These are phyloP conservation scores for Halcyon senegalensis DNA, from an alignment of 2,113 vertebrate species.

Conservation along the genomic window DNA sequence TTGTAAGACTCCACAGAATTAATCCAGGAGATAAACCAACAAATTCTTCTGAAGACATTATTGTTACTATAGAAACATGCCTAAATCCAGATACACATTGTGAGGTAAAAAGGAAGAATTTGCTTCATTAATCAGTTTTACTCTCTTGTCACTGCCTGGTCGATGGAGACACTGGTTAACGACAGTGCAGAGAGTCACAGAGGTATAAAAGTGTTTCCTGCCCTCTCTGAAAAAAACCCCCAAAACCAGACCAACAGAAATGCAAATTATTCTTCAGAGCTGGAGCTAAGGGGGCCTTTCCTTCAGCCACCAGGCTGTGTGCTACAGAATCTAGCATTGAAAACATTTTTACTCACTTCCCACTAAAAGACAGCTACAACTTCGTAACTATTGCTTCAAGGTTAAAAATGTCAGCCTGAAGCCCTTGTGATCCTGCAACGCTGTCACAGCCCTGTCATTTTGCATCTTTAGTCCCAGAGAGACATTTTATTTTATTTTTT, in stretches of 20 bases:
- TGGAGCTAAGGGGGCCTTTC: background rate
- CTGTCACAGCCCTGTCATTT: background rate
- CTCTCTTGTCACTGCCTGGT: background rate
- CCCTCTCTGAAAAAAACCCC: background rate
- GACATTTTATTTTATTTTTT: background rate
- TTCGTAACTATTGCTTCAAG: background rate
- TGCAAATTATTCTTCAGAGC: background rate
- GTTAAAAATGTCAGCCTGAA: background rate
- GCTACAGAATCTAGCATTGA: background rate
- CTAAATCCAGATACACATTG: background rate
- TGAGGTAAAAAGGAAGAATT: background rate
- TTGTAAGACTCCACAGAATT: background rate
- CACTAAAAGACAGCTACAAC: background rate
- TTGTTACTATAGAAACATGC: constrained; percentile 35
- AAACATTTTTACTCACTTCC: background rate
- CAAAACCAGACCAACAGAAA: background rate
- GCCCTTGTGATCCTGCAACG: background rate
- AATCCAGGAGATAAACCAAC: background rate
- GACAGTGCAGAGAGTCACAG: background rate
- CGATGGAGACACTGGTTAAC: accelerated
- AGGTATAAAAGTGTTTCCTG: background rate
- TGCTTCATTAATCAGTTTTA: background rate
- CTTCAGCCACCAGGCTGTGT: background rate
- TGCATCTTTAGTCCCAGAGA: background rate
- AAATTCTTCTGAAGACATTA: background rate